These are phyloP conservation scores for Heliconius charithonia DNA, from an alignment of 2,888 invertebrate species.

Conservation along the genomic window DNA sequence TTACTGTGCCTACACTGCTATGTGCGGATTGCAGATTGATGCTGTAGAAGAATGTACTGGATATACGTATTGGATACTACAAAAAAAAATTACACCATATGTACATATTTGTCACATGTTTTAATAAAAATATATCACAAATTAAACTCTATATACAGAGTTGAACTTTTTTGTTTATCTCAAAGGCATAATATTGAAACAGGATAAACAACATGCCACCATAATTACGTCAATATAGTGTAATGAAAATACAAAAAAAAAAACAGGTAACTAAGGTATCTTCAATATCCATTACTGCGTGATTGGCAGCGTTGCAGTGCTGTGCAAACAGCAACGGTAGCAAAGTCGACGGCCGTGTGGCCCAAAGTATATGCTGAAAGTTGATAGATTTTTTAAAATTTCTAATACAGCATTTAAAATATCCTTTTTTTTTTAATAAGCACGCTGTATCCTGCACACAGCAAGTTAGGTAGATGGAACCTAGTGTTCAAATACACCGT, in stretches of 20 bases:
- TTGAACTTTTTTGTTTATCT: not conserved
- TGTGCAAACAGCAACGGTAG: constrained; percentile 63
- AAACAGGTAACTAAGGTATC: constrained; percentile 54
- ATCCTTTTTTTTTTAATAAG: no score
- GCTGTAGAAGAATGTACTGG: no score
- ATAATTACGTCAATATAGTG: constrained; percentile 42
- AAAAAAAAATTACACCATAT: not conserved
- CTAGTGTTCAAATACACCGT: no score
- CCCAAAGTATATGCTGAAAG: constrained; percentile 46
- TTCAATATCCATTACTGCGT: constrained; percentile 74
- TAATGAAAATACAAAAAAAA: constrained; percentile 58
- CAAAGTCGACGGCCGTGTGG: constrained; percentile 53
- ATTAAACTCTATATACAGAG: not conserved
- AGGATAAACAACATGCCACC: constrained; percentile 14
- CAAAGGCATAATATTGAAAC: not conserved
- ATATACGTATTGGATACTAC: no score
- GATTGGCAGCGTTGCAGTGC: constrained; percentile 65
- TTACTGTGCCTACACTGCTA: no score
- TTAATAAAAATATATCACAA: not conserved
- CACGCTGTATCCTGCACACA: no score
- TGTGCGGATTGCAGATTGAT: no score
- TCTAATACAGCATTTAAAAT: no score
- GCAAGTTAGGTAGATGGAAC: no score
- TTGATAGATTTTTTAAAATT: not conserved
- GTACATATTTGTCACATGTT: not conserved